Percentiles rank a stretch among this genome's conserved stretches.
phyloP scores from a whole-genome alignment of 1,140 invertebrate genomes.

The Whitmania pigra region DNA sequence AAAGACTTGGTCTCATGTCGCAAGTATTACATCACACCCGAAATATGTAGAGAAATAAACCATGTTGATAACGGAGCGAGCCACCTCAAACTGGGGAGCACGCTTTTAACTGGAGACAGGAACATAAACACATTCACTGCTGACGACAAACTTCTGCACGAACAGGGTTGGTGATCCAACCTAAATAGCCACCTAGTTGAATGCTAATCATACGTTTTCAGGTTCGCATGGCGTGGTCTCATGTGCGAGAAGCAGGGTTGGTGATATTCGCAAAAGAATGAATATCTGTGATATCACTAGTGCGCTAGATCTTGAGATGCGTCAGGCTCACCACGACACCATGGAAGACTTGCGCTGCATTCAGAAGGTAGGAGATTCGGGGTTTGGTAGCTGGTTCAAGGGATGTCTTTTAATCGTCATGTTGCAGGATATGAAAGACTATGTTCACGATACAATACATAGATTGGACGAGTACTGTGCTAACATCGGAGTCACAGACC shows the following conservation, averaged over 20 bases:
- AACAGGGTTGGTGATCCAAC: no score
- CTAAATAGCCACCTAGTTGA: no score
- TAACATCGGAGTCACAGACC: conserved; percentile 38
- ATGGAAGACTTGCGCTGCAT: conserved; percentile 9
- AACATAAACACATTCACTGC: no score
- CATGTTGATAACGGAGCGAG: conserved; percentile 35
- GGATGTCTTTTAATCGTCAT: neutral
- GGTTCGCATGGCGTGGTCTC: neutral
- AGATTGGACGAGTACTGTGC: conserved; percentile 36
- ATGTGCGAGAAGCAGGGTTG: neutral
- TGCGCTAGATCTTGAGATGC: neutral
- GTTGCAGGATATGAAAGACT: conserved; percentile 31
- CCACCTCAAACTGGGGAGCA: conserved; percentile 31
- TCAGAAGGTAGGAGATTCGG: conserved; percentile 18
- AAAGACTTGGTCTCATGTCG: no score
- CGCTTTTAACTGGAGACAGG: no score
- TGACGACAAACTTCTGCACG: no score
- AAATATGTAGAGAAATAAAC: conserved; percentile 32
- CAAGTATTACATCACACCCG: conserved; percentile 32
- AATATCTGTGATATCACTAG: neutral
- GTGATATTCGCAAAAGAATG: neutral
- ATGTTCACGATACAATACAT: conserved; percentile 29
- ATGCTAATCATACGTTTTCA: neutral
- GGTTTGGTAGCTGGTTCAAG: neutral
- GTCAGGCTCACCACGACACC: conserved; percentile 17